Conservation (phyloP, 2,888 invertebrate species). For the Caprella mutica region DNA sequence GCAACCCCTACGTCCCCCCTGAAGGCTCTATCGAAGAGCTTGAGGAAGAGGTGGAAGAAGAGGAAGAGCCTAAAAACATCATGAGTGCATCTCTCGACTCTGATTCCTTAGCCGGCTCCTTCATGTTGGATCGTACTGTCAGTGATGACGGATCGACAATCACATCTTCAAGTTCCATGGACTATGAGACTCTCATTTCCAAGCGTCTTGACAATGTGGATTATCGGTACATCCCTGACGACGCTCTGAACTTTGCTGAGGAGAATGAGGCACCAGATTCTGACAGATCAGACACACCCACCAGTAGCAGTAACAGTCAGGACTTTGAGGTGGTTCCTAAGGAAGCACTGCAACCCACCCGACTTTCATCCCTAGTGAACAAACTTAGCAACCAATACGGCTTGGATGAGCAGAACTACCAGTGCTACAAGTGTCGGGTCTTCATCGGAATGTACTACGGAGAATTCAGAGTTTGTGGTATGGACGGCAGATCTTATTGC, state of each 20-base stretch:
- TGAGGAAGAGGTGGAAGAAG: neutral
- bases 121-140: neutral
- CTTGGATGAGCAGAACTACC: slow-evolving; percentile 72
- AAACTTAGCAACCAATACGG: slow-evolving; percentile 43
- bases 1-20: no score
- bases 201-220: slow-evolving; percentile 7
- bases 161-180: slow-evolving; percentile 5
- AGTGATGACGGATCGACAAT: slow-evolving; percentile 8
- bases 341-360: neutral
- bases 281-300: neutral
- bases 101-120: slow-evolving; percentile 1
- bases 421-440: slow-evolving; percentile 52
- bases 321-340: neutral
- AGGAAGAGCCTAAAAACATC: neutral
- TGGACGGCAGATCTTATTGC: slow-evolving; percentile 79
- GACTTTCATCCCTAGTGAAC: neutral
- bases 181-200: neutral
- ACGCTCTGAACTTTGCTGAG: neutral
- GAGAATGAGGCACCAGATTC: neutral
- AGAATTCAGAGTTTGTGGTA: slow-evolving; percentile 63
- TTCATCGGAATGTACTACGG: slow-evolving; percentile 54
- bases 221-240: slow-evolving; percentile 4
- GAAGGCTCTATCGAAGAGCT: neutral
- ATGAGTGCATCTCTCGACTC: neutral
- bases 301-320: neutral